A percentile compares a stretch with the other conserved stretches of the same genome.
These are phyloP conservation scores for Drosophila subquinaria DNA, from an alignment of 2,888 invertebrate genomes.

Conservation along the genomic window DNA sequence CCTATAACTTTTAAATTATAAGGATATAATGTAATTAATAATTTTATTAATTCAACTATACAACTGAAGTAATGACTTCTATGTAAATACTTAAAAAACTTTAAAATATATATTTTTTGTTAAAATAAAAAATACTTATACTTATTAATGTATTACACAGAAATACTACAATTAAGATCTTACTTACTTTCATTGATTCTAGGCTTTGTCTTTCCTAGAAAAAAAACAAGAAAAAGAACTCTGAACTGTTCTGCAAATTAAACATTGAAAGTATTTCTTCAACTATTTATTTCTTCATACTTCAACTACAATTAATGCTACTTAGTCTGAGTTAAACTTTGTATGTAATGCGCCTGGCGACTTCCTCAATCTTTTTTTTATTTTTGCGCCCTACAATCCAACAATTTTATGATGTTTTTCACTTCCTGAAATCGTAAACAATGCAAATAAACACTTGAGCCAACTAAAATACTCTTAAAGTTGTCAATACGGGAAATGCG, in stretches of 20 bases:
- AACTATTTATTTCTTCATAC: constrained; percentile 1
- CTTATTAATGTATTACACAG: background rate
- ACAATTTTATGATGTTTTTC: constrained; percentile 34
- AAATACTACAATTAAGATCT: background rate
- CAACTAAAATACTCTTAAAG: constrained; percentile 33
- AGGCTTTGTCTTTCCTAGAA: constrained; percentile 4
- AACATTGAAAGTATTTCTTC: background rate
- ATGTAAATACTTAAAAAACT: no score
- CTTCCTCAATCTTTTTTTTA: constrained; percentile 21
- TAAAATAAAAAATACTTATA: background rate
- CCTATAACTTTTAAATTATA: background rate
- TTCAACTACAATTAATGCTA: background rate
- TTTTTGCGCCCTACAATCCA: constrained; percentile 24
- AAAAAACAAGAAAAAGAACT: background rate
- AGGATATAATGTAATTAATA: background rate
- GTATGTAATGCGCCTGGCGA: background rate
- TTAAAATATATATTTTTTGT: background rate
- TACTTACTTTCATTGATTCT: background rate
- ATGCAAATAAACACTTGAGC: constrained; percentile 52
- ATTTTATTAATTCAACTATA: no score
- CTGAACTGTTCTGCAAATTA: background rate
- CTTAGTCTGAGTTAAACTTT: constrained; percentile 11
- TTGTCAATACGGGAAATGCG: constrained; percentile 33
- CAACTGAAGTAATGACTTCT: no score
- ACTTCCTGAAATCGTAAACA: constrained; percentile 56